Evolutionary conservation across 2,888 invertebrate genomes (phyloP).

Genomic region (Candidula unifasciata): DNA sequence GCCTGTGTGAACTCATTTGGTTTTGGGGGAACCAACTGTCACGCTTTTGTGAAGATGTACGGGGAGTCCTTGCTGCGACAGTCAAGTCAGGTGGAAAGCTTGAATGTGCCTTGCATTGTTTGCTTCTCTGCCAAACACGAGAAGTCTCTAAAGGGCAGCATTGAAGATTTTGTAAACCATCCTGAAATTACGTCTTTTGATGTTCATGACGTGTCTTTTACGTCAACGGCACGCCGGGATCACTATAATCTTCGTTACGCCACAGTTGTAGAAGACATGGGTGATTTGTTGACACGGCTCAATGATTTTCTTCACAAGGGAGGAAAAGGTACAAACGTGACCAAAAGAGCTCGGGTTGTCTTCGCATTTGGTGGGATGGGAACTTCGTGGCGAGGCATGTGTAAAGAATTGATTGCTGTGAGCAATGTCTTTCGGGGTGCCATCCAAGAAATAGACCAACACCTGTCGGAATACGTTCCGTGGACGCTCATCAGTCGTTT

Average conservation of each 20-base stretch:
- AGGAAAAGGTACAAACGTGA: conserved; percentile 39
- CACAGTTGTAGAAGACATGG: conserved; percentile 49
- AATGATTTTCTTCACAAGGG: conserved; percentile 40
- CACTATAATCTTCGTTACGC: conserved; percentile 52
- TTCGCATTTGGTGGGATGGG: conserved; percentile 71
- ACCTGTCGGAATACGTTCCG: conserved; percentile 52
- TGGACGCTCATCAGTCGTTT: conserved; percentile 58
- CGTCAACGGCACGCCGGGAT: conserved; percentile 56
- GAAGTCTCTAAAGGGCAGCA: conserved; percentile 48
- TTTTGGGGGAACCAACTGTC: conserved; percentile 70
- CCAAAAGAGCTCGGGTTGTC: conserved; percentile 50
- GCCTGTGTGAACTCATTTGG: conserved; percentile 68
- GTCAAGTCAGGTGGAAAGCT: neutral
- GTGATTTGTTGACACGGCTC: conserved; percentile 31
- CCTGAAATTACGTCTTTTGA: conserved; percentile 31
- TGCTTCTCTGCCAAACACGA: conserved; percentile 53
- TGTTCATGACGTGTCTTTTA: conserved; percentile 55
- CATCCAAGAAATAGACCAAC: conserved; percentile 57
- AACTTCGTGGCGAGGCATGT: conserved; percentile 69
- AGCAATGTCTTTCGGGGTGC: conserved; percentile 56
- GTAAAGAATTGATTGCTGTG: conserved; percentile 58
- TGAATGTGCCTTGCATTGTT: conserved; percentile 46
- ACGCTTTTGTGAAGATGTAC: conserved; percentile 60
- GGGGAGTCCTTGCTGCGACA: neutral
- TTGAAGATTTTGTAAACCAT: conserved; percentile 45